A percentile compares a stretch with the other conserved stretches of the same genome.
Conservation (phyloP, 2,888 invertebrate species). For the Mallateleia sp. region DNA sequence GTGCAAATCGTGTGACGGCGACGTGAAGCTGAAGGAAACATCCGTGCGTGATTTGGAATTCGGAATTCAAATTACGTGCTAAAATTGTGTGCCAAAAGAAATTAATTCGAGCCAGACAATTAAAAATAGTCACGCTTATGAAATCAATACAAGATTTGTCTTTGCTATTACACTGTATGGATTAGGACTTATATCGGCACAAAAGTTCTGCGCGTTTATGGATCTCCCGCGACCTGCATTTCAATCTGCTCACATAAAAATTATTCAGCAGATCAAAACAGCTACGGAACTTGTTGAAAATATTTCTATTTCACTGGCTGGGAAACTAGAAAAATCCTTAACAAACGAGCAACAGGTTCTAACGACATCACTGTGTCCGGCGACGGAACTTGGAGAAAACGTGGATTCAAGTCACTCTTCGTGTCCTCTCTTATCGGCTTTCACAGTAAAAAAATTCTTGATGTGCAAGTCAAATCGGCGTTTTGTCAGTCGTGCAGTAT, state of each 20-base stretch:
- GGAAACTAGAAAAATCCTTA: slow-evolving; percentile 24
- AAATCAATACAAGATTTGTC: slow-evolving; percentile 27
- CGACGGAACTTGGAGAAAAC: too few relatives aligned
- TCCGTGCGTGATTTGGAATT: slow-evolving; percentile 19
- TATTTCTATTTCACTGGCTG: slow-evolving; percentile 14
- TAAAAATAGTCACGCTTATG: slow-evolving; percentile 11
- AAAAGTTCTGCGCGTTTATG: slow-evolving; percentile 29
- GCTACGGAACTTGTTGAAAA: slow-evolving; percentile 21
- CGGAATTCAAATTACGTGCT: slow-evolving; percentile 15
- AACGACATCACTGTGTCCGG: slow-evolving; percentile 8
- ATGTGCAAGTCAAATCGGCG: too few relatives aligned
- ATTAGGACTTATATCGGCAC: slow-evolving; percentile 28
- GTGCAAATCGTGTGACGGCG: slow-evolving; percentile 27
- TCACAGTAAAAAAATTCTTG: too few relatives aligned
- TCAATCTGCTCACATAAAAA: slow-evolving; percentile 22
- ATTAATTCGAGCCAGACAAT: not conserved
- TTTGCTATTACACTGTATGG: slow-evolving; percentile 15
- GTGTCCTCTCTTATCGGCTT: too few relatives aligned
- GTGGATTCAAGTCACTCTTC: too few relatives aligned
- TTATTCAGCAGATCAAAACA: slow-evolving; percentile 18
- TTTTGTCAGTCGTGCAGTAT: too few relatives aligned
- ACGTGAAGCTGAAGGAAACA: slow-evolving; percentile 16
- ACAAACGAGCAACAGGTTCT: slow-evolving; percentile 20
- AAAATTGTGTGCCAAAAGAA: slow-evolving; percentile 27
- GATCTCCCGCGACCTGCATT: slow-evolving; percentile 21